These are phyloP conservation scores for Rhyzopertha dominica DNA, from an alignment of 1,140 invertebrate species.

Conservation along the genomic window DNA sequence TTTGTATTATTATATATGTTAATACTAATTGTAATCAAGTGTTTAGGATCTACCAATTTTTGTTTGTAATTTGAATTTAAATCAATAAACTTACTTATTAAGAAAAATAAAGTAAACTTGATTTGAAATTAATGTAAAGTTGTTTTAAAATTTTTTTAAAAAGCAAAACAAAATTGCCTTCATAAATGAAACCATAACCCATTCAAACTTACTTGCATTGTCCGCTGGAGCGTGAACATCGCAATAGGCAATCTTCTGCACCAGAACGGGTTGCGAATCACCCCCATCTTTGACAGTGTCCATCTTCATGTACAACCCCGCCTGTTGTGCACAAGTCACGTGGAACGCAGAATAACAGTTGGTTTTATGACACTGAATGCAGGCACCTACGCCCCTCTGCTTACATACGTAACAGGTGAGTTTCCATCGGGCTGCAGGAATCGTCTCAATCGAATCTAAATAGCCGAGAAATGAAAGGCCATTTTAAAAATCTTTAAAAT, in stretches of 20 bases:
- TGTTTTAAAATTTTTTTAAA: too few species aligned
- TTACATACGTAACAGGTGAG: slow-evolving; percentile 96
- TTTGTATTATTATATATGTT: too few species aligned
- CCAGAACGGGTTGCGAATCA: slow-evolving; percentile 65
- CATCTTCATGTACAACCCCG: slow-evolving; percentile 94
- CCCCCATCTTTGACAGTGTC: slow-evolving; percentile 72
- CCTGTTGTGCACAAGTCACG: slow-evolving; percentile 97
- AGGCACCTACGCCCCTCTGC: slow-evolving; percentile 87
- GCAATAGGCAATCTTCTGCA: slow-evolving; percentile 94
- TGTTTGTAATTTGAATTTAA: too few species aligned
- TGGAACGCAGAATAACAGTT: slow-evolving; percentile 98
- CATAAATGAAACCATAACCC: slow-evolving; percentile 1
- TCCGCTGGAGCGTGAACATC: slow-evolving; percentile 88
- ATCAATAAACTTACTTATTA: too few species aligned
- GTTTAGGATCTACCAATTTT: too few species aligned
- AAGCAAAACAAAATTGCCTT: background rate
- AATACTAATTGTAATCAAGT: too few species aligned
- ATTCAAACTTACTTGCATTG: slow-evolving; percentile 41
- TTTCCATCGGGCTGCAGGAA: slow-evolving; percentile 92
- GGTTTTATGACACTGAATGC: slow-evolving; percentile 95
- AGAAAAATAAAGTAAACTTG: too few species aligned
- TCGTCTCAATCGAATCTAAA: slow-evolving; percentile 86
- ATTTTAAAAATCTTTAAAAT: background rate
- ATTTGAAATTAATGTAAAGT: background rate
- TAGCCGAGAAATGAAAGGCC: slow-evolving; percentile 6